Conservation (phyloP, 2,797 vertebrate genomes). For the Diplodus puntazzo region DNA sequence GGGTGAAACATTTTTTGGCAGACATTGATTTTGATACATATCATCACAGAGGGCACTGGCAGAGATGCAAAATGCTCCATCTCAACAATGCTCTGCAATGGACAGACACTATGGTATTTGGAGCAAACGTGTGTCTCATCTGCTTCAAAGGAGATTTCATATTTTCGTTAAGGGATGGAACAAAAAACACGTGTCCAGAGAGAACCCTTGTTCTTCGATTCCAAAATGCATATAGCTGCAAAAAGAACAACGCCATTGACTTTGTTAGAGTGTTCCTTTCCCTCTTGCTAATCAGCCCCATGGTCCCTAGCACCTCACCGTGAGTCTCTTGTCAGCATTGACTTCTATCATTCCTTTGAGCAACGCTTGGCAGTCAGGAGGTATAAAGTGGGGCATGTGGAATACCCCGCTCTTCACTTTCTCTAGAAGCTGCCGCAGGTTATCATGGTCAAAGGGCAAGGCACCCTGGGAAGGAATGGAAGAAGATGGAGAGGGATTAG, state of each 20-base stretch:
- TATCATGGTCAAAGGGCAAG: conserved; percentile 94
- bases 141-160: neutral
- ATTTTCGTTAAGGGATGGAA: neutral
- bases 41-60: too few species aligned
- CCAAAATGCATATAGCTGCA: neutral
- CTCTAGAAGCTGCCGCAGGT: conserved; percentile 93
- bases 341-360: conserved; percentile 94
- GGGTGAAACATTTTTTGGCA: neutral
- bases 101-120: neutral
- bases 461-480: conserved; percentile 84
- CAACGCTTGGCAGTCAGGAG: conserved; percentile 91
- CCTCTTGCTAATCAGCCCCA: neutral
- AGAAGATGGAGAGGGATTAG: neutral
- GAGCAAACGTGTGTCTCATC: neutral
- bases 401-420: conserved; percentile 95
- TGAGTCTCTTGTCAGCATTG: conserved; percentile 91
- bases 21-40: neutral
- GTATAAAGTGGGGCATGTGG: conserved; percentile 96
- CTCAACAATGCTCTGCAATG: neutral
- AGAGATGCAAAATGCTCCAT: neutral
- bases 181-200: neutral
- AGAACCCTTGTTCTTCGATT: neutral
- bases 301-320: conserved; percentile 79
- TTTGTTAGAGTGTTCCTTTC: neutral
- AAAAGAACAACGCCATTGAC: neutral